A percentile compares a stretch with the other conserved stretches of the same genome.
Evolutionary conservation across 2,888 invertebrate genomes (phyloP).

Genomic region (Melanophora roralis): DNA sequence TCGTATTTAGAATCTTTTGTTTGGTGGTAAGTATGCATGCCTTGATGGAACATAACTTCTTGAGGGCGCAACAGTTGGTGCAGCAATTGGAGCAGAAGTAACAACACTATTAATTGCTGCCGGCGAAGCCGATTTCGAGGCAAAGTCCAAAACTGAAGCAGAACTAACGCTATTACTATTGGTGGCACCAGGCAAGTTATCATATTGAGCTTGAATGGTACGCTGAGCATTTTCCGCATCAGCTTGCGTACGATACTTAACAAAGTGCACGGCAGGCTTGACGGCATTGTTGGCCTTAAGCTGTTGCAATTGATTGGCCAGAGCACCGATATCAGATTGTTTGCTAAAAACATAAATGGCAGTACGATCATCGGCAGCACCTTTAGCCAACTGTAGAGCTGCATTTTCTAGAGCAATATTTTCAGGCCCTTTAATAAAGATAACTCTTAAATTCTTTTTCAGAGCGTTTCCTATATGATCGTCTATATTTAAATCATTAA

Average conservation of each 20-base stretch:
- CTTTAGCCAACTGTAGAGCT: conserved; percentile 69
- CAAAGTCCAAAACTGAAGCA: conserved; percentile 69
- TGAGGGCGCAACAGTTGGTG: conserved; percentile 23
- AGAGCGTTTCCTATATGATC: conserved; percentile 66
- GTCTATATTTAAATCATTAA: conserved; percentile 64
- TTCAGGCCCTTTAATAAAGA: conserved; percentile 75
- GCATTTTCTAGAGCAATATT: conserved; percentile 70
- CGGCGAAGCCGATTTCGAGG: conserved; percentile 60
- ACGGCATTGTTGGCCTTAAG: conserved; percentile 64
- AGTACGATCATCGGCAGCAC: conserved; percentile 71
- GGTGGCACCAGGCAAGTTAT: conserved; percentile 68
- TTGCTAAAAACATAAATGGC: conserved; percentile 72
- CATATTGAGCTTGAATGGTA: conserved; percentile 72
- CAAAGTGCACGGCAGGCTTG: conserved; percentile 72
- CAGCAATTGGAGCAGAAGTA: conserved; percentile 1
- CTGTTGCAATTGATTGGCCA: conserved; percentile 69
- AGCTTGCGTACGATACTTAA: conserved; percentile 73
- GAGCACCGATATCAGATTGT: conserved; percentile 69
- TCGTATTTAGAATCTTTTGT: conserved; percentile 66
- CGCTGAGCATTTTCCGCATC: conserved; percentile 74
- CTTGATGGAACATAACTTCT: conserved; percentile 59
- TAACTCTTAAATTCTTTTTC: conserved; percentile 71
- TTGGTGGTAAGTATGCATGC: conserved; percentile 69
- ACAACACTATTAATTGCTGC: conserved; percentile 12
- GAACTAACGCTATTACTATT: conserved; percentile 67